Conservation (phyloP, 2,797 vertebrate species). For the Poecilia velifera region DNA sequence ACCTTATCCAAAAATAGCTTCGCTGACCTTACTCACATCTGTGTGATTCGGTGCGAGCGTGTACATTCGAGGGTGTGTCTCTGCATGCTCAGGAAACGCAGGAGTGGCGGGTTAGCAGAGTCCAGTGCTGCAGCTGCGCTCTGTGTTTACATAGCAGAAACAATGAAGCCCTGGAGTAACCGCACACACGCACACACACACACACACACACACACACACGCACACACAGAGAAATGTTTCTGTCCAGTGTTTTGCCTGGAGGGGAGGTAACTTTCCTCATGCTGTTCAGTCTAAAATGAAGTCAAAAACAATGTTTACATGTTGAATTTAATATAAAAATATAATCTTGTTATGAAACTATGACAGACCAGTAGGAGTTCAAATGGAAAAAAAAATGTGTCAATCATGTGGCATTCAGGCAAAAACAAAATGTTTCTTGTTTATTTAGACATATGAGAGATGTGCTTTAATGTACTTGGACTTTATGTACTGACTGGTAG, state of each 20-base stretch:
- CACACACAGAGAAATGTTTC: slow-evolving; percentile 1
- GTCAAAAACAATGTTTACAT: neutral
- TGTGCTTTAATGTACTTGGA: neutral
- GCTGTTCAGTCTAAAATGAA: slow-evolving; percentile 5
- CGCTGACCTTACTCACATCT: slow-evolving; percentile 69
- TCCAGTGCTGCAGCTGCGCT: slow-evolving; percentile 69
- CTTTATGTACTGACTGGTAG: slow-evolving; percentile 7
- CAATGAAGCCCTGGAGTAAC: slow-evolving; percentile 73
- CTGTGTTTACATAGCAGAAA: slow-evolving; percentile 80
- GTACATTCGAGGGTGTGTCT: slow-evolving; percentile 63
- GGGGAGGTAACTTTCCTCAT: slow-evolving; percentile 4
- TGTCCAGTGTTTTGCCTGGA: slow-evolving; percentile 5
- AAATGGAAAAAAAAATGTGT: neutral
- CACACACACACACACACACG: neutral
- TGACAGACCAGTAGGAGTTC: neutral
- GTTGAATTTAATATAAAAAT: neutral
- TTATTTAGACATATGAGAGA: neutral
- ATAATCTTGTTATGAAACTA: neutral
- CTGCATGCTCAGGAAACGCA: slow-evolving; percentile 68
- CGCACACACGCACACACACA: neutral
- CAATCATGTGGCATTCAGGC: neutral
- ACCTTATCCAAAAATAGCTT: slow-evolving; percentile 77
- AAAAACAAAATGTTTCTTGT: neutral
- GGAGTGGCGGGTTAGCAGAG: slow-evolving; percentile 65
- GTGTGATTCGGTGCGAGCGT: slow-evolving; percentile 31